Conservation (phyloP, 2,797 vertebrate species). For the Valencia hispanica region DNA sequence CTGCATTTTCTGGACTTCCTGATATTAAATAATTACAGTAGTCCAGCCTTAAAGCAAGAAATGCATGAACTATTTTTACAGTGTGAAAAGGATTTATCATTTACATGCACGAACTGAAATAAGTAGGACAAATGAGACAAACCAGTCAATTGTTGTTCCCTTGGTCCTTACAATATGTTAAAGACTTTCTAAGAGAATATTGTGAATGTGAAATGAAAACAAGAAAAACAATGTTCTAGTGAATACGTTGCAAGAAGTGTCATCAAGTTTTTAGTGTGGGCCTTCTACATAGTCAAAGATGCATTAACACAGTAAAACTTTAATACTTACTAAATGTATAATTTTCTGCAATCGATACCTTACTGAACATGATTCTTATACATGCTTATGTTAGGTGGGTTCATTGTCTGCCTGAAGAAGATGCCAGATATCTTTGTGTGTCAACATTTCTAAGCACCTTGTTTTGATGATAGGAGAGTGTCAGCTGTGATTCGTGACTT, state of each 20-base stretch:
- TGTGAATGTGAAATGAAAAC: constrained; percentile 5
- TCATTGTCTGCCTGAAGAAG: constrained; percentile 4
- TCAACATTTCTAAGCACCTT: constrained; percentile 33
- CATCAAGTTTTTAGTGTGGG: neutral
- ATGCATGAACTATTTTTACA: too few species aligned
- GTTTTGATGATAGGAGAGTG: constrained; percentile 32
- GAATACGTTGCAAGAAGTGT: constrained; percentile 18
- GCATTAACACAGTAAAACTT: constrained; percentile 9
- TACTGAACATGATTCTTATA: neutral
- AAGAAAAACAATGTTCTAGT: constrained; percentile 30
- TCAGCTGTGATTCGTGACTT: constrained; percentile 41
- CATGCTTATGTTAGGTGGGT: neutral
- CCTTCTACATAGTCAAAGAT: neutral
- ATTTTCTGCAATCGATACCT: neutral
- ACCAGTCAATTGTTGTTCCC: too few species aligned
- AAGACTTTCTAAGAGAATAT: too few species aligned
- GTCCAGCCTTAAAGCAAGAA: too few species aligned
- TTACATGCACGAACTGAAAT: too few species aligned
- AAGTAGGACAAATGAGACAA: too few species aligned
- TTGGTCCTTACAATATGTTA: too few species aligned
- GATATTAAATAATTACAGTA: too few species aligned
- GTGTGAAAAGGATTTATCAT: too few species aligned
- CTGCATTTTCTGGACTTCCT: too few species aligned
- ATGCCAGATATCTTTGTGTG: constrained; percentile 5
- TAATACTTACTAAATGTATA: constrained; percentile 1